Evolutionary conservation across 2,888 invertebrate species (phyloP).

Genomic region (Leptopilina drosophilae): DNA sequence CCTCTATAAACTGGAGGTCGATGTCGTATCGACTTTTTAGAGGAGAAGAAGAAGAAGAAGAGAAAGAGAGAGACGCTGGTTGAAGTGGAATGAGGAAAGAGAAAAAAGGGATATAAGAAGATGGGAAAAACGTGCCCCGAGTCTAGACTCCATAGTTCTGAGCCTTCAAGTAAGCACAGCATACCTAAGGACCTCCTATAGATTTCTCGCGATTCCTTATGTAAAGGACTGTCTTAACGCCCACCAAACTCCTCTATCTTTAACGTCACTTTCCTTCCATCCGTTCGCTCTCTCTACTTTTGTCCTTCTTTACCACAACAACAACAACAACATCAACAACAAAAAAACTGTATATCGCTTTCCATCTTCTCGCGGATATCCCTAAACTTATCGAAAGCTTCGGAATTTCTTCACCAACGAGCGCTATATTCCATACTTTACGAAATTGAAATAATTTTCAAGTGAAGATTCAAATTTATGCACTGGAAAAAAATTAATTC

Average conservation of each 20-base stretch:
- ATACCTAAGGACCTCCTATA: constrained; percentile 38
- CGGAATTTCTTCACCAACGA: constrained; percentile 49
- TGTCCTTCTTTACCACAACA: neutral
- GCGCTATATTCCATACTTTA: constrained; percentile 67
- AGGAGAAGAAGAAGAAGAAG: neutral
- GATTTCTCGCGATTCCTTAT: constrained; percentile 32
- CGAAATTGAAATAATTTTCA: too few species aligned
- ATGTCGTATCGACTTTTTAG: constrained; percentile 33
- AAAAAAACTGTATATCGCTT: constrained; percentile 2
- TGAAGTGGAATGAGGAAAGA: constrained; percentile 21
- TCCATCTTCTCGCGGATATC: neutral
- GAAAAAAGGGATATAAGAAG: constrained; percentile 37
- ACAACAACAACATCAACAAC: neutral
- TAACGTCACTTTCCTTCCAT: constrained; percentile 24
- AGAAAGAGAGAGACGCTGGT: constrained; percentile 6
- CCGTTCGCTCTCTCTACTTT: neutral
- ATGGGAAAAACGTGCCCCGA: constrained; percentile 33
- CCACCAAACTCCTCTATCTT: constrained; percentile 28
- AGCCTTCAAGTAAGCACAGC: constrained; percentile 39
- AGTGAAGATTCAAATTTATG: too few species aligned
- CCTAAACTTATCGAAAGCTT: constrained; percentile 4
- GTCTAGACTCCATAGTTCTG: constrained; percentile 38
- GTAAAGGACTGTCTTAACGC: constrained; percentile 38
- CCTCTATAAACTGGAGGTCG: constrained; percentile 37
- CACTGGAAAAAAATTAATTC: too few species aligned